Evolutionary conservation across 2,888 invertebrate genomes (phyloP).

Genomic region (Eulithis prunata): DNA sequence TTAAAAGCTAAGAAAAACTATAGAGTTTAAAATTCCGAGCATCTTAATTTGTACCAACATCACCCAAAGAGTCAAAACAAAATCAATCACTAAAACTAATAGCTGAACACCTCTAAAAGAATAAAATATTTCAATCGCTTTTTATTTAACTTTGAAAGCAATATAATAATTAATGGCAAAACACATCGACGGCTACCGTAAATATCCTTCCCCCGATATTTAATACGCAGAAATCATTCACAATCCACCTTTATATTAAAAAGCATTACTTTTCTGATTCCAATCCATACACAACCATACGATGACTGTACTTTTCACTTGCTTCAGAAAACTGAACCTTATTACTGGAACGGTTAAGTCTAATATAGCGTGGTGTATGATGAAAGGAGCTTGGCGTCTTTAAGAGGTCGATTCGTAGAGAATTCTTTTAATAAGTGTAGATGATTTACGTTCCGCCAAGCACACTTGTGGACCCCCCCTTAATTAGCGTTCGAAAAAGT

Average conservation of each 20-base stretch:
- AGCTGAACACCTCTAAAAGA: background rate
- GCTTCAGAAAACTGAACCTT: constrained; percentile 37
- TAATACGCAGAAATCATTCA: constrained; percentile 58
- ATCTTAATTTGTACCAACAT: too few relatives aligned
- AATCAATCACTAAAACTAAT: background rate
- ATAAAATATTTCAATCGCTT: constrained; percentile 10
- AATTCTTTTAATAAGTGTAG: constrained; percentile 80
- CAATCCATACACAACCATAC: constrained; percentile 45
- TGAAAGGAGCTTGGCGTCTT: constrained; percentile 62
- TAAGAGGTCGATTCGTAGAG: constrained; percentile 75
- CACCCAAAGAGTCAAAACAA: background rate
- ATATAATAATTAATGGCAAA: constrained; percentile 35
- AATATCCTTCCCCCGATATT: constrained; percentile 59
- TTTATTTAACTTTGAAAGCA: constrained; percentile 18
- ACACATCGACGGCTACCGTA: constrained; percentile 44
- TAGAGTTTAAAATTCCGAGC: too few relatives aligned
- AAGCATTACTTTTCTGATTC: constrained; percentile 58
- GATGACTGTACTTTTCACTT: constrained; percentile 19
- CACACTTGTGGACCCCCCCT: constrained; percentile 67
- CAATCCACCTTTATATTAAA: constrained; percentile 56
- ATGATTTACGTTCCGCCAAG: constrained; percentile 81
- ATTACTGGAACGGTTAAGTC: constrained; percentile 24
- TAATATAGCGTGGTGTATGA: constrained; percentile 17
- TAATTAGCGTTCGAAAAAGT: constrained; percentile 75
- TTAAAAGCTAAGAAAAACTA: too few relatives aligned